These are phyloP conservation scores for Paguma larvata DNA, from an alignment of 2,797 vertebrate genomes.

Conservation along the genomic window DNA sequence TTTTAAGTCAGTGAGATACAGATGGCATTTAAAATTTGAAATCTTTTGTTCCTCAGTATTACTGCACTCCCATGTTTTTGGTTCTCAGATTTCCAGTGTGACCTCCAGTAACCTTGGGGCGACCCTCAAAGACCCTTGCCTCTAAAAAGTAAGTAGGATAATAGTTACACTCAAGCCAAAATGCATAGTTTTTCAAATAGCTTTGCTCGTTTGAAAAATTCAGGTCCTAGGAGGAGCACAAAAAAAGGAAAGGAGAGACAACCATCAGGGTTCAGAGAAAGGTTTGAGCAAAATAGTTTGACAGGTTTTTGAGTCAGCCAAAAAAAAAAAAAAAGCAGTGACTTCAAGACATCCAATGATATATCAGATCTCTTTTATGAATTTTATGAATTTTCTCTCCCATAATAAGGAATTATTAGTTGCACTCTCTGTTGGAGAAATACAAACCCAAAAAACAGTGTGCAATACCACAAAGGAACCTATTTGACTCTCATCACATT, in stretches of 20 bases:
- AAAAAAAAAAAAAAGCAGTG: not conserved
- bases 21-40: conserved; percentile 23
- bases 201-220: conserved; percentile 24
- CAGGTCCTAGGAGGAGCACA: not conserved
- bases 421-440: conserved; percentile 45
- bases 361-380: not conserved
- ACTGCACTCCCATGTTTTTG: not conserved
- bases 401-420: not conserved
- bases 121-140: not conserved
- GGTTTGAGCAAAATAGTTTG: not conserved
- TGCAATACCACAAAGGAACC: not conserved
- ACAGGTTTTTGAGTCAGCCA: not conserved
- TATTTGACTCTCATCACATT: not conserved
- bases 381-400: conserved; percentile 22
- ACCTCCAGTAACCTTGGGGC: not conserved
- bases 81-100: not conserved
- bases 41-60: not conserved
- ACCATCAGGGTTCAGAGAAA: not conserved
- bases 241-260: not conserved
- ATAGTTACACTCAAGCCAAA: conserved; percentile 50
- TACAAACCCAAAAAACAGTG: conserved; percentile 19
- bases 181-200: conserved; percentile 39
- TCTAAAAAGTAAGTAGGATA: conserved; percentile 60
- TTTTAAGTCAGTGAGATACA: not conserved
- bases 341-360: conserved; percentile 19